A percentile compares a stretch with the other conserved stretches of the same genome.
Evolutionary conservation across 2,888 invertebrate species (phyloP).

Genomic region (Dinocampus coccinellae): DNA sequence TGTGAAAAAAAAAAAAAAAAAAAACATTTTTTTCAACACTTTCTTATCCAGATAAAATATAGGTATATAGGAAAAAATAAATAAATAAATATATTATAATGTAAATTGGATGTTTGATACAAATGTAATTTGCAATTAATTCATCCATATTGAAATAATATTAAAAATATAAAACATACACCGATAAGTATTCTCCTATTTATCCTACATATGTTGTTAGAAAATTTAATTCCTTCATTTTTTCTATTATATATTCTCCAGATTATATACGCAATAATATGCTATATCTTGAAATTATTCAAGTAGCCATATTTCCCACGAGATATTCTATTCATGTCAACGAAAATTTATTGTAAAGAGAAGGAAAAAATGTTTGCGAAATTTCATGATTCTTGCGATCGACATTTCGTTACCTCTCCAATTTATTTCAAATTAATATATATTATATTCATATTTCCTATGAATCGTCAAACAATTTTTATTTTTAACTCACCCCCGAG

Average conservation of each 20-base stretch:
- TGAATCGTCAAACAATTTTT: background rate
- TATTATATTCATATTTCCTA: background rate
- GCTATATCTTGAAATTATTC: conserved; percentile 32
- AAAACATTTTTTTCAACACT: too few relatives aligned
- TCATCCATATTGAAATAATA: background rate
- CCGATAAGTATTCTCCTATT: background rate
- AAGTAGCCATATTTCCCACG: conserved; percentile 27
- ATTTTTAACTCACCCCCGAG: background rate
- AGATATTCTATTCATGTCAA: conserved; percentile 20
- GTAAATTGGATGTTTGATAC: too few relatives aligned
- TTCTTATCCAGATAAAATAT: too few relatives aligned
- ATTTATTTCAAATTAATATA: background rate
- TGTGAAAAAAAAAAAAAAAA: too few relatives aligned
- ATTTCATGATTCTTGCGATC: conserved; percentile 11
- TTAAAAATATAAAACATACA: background rate
- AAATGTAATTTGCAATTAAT: too few relatives aligned
- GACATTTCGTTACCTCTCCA: background rate
- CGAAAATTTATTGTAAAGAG: too few relatives aligned
- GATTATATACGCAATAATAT: conserved; percentile 12
- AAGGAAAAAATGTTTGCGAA: conserved; percentile 9
- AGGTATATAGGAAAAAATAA: too few relatives aligned
- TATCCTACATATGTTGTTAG: background rate
- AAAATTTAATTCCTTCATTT: background rate
- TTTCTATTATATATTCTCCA: background rate
- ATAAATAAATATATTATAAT: too few relatives aligned